phyloP scores from a whole-genome alignment of 2,797 vertebrate genomes.

The Anas bernieri region DNA sequence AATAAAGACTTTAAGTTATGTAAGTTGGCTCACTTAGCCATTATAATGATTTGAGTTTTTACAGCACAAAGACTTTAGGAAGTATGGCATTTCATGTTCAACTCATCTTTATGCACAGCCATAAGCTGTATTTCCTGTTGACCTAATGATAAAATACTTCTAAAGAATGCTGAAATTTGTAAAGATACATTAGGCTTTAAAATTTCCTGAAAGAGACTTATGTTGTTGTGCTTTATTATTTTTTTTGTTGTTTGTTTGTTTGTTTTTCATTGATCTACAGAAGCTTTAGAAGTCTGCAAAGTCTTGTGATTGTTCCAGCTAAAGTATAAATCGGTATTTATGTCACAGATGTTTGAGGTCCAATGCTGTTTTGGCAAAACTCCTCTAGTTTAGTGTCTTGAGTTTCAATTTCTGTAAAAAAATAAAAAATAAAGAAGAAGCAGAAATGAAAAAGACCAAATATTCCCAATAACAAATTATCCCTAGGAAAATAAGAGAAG shows the following conservation, averaged over 20 bases:
- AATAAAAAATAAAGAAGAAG: neutral
- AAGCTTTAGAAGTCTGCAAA: neutral
- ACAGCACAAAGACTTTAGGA: neutral
- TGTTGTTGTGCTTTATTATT: neutral
- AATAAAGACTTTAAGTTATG: neutral
- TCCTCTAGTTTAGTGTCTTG: neutral
- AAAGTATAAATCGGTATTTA: neutral
- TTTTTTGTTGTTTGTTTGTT: neutral
- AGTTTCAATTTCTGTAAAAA: neutral
- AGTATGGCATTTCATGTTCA: neutral
- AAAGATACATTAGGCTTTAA: neutral
- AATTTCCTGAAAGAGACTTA: neutral
- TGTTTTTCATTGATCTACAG: neutral
- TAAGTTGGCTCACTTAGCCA: neutral
- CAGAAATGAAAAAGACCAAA: fast-evolving
- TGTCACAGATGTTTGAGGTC: neutral
- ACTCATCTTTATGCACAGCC: neutral
- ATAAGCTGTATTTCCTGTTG: neutral
- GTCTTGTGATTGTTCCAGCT: neutral
- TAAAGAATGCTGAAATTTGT: neutral
- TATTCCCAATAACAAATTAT: neutral
- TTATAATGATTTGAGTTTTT: neutral
- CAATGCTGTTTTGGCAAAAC: neutral
- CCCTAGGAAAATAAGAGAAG: neutral
- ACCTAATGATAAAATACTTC: neutral